A percentile compares a stretch with the other conserved stretches of the same genome.
Conservation (phyloP, 1,140 invertebrate species). For the Drosophila kohkoa region DNA sequence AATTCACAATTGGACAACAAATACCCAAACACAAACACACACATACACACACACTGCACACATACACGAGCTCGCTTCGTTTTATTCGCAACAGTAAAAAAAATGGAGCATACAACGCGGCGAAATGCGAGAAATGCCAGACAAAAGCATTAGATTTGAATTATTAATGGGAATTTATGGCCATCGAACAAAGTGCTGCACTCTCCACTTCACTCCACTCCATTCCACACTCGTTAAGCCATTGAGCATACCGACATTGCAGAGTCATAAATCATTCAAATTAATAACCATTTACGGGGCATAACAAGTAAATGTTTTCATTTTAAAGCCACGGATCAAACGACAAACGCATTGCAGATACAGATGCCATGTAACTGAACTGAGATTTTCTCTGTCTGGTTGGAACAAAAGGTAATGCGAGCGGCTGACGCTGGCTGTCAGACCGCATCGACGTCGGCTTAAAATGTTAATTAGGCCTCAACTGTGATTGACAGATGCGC, state of each 20-base stretch:
- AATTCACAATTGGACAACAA: conserved; percentile 36
- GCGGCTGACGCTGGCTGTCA: neutral
- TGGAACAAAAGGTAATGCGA: neutral
- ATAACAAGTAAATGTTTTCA: conserved; percentile 30
- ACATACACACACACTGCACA: conserved; percentile 14
- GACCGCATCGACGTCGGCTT: conserved; percentile 11
- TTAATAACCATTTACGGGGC: conserved; percentile 66
- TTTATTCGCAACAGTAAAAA: neutral
- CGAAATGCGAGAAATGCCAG: conserved; percentile 11
- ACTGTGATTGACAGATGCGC: conserved; percentile 21
- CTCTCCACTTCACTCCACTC: conserved; percentile 2
- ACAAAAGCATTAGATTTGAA: conserved; percentile 67
- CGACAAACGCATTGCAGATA: neutral
- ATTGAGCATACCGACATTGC: conserved; percentile 35
- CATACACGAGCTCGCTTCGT: conserved; percentile 14
- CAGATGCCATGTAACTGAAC: neutral
- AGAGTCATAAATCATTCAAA: conserved; percentile 70
- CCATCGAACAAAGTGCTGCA: conserved; percentile 58
- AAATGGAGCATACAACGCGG: conserved; percentile 30
- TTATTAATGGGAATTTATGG: conserved; percentile 79
- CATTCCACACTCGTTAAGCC: neutral
- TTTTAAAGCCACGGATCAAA: neutral
- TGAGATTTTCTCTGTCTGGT: neutral
- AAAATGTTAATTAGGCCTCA: conserved; percentile 17
- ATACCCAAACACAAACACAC: conserved; percentile 19